Evolutionary conservation across 2,113 vertebrate species (phyloP), one percentile per base, ranked within the genome.

Genomic region (Ictalurus furcatus): DNA sequence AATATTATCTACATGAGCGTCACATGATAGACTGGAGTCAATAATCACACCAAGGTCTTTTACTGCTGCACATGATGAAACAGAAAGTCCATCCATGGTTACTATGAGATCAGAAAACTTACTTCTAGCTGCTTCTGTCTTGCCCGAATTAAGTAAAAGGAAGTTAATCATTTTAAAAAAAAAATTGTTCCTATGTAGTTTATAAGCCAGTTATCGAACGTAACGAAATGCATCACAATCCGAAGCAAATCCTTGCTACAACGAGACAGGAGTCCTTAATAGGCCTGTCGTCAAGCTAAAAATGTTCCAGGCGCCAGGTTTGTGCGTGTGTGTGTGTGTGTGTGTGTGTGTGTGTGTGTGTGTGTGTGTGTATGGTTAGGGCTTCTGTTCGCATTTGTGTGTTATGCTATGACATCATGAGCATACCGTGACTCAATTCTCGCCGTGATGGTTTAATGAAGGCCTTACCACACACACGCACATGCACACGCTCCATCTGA

Each of bases 331-430:
- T 74, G 78, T 80, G 25, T 80, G 58, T 63, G 59, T 44, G 21
- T n/a, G 7, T 40, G 23, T 73, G 17, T 58, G 52, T 4, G 23
- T 48, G 48, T 73, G 71, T 74, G 78, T 80, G 25, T 80, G 58
- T 63, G 37, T 28, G 21, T 30, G 7, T 40, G 23, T 73, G 17
- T 58, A 23, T 4, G 23, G 52, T 59, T 48, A 76, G 2, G 52
- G 81, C 81, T 76, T 76, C 81, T 84, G 56, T 81, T 88, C 5
- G 2, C 44, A 44, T 83, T 82, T 17, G 17, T 30, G 56, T 88
- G 56, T 76, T 88, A 63, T 88, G 82, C 58, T 78, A 85, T 88
- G 88, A 88, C 88, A 78, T 88, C 88, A 88, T 78, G 19, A 30
- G 21, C 58, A 54, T 74, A 63, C 69, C 7, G 44, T 82, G 81